These are phyloP conservation scores for Ctenosaura bakeri DNA, from an alignment of 2,797 vertebrate genomes.

Conservation along the genomic window DNA sequence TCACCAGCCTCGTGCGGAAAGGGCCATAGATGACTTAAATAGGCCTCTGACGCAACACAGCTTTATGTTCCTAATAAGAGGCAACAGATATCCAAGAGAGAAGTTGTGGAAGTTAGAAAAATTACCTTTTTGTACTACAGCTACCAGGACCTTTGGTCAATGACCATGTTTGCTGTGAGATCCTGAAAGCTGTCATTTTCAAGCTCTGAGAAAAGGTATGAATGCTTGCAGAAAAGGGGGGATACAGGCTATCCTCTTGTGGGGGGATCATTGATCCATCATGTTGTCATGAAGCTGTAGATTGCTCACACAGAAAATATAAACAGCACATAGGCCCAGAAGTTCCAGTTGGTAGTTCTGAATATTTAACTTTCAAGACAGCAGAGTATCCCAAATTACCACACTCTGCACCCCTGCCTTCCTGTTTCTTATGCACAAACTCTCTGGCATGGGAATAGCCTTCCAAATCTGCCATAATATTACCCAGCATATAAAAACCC, in stretches of 20 bases:
- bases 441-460: neutral
- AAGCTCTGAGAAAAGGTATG: too few relatives aligned
- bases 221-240: neutral
- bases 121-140: too few relatives aligned
- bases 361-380: neutral
- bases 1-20: too few relatives aligned
- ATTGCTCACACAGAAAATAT: neutral
- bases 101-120: too few relatives aligned
- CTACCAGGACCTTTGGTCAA: too few relatives aligned
- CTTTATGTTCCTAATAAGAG: neutral
- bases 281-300: too few relatives aligned
- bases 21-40: neutral
- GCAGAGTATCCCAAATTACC: neutral
- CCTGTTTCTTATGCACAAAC: neutral
- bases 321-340: neutral
- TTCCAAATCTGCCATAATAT: neutral
- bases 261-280: neutral
- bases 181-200: too few relatives aligned
- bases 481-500: neutral
- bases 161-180: too few relatives aligned
- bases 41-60: neutral
- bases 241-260: neutral
- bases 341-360: neutral
- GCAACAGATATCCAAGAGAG: neutral
- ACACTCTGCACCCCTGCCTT: neutral